Percentiles rank a stretch among this genome's conserved stretches.
Evolutionary conservation across 2,888 invertebrate genomes (phyloP).

Genomic region (Pollenia amentaria): DNA sequence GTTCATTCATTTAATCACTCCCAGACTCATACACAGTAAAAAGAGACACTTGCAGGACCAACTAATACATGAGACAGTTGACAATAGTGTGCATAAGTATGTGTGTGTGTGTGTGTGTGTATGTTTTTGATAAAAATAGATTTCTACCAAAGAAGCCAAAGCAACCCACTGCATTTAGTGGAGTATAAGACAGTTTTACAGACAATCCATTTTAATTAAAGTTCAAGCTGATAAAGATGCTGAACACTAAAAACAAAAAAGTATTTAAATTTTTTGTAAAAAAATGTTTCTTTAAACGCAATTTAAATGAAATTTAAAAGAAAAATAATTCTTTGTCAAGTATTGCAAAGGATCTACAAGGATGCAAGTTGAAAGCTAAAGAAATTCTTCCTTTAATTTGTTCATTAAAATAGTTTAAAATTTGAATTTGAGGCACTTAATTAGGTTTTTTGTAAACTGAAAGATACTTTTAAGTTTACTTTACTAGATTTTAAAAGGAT

Average conservation of each 20-base stretch:
- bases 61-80: neutral
- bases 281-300: neutral
- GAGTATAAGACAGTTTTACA: slow-evolving; percentile 45
- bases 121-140: neutral
- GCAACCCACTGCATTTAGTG: slow-evolving; percentile 46
- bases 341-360: too few species aligned
- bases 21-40: neutral
- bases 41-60: neutral
- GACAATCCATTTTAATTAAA: slow-evolving; percentile 72
- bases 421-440: too few species aligned
- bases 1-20: slow-evolving; percentile 19
- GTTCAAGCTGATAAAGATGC: slow-evolving; percentile 41
- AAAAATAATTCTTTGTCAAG: neutral
- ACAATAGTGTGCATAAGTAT: neutral
- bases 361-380: too few species aligned
- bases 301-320: neutral
- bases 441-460: too few species aligned
- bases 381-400: too few species aligned
- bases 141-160: slow-evolving; percentile 30
- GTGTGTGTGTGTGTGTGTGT: neutral
- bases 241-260: slow-evolving; percentile 1
- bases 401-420: too few species aligned
- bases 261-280: neutral
- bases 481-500: too few species aligned
- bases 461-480: too few species aligned